phyloP scores from a whole-genome alignment of 2,797 vertebrate genomes.

The Danio kyathit region DNA sequence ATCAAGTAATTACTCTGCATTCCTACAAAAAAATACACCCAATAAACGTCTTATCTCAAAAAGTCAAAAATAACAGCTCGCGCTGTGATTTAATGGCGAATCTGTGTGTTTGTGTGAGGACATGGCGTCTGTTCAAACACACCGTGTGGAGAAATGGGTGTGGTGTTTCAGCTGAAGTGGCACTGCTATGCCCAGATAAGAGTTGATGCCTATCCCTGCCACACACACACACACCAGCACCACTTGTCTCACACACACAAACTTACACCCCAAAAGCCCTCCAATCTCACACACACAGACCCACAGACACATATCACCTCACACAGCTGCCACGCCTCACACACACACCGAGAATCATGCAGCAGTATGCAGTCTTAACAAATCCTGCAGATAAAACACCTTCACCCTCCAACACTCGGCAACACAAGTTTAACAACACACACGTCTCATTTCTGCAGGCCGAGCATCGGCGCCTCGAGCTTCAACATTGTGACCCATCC shows the following conservation, averaged over 20 bases:
- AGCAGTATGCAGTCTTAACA: constrained; percentile 3
- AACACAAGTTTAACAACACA: neutral
- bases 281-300: constrained; percentile 58
- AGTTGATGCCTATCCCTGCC: constrained; percentile 80
- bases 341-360: constrained; percentile 53
- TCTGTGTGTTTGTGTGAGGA: constrained; percentile 57
- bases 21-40: neutral
- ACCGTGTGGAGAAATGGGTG: constrained; percentile 80
- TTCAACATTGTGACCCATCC: constrained; percentile 10
- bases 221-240: constrained; percentile 56
- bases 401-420: constrained; percentile 17
- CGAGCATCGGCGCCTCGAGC: neutral
- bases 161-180: constrained; percentile 86
- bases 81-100: constrained; percentile 54
- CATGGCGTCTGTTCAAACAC: constrained; percentile 76
- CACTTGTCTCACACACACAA: constrained; percentile 66
- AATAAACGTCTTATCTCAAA: neutral
- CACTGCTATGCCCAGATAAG: constrained; percentile 86
- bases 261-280: constrained; percentile 36
- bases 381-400: constrained; percentile 38
- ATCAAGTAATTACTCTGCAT: neutral
- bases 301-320: constrained; percentile 61
- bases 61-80: constrained; percentile 24
- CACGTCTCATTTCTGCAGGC: neutral
- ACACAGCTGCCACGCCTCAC: constrained; percentile 50